Percentiles rank a stretch among this genome's conserved stretches.
Evolutionary conservation across 2,113 vertebrate genomes (phyloP).

Genomic region (Oenanthe oenanthe): DNA sequence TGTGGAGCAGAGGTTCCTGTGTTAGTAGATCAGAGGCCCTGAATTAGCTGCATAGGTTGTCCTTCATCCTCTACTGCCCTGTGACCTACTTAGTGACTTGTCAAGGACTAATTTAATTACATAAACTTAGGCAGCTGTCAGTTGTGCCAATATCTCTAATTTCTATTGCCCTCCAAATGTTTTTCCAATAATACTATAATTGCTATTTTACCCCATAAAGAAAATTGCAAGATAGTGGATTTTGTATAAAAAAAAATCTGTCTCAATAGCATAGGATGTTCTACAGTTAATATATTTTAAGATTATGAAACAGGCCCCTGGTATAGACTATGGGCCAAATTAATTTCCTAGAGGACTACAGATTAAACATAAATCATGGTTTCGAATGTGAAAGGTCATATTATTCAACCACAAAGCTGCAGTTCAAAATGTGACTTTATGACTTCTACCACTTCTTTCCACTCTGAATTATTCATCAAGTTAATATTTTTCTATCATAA

Average conservation of each 20-base stretch:
- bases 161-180: background rate
- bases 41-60: background rate
- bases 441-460: background rate
- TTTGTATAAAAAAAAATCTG: background rate
- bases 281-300: conserved; percentile 1
- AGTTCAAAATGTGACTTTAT: conserved; percentile 6
- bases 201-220: background rate
- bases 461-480: background rate
- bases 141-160: background rate
- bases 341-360: conserved; percentile 10
- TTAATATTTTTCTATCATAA: conserved; percentile 2
- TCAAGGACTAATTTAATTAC: conserved; percentile 18
- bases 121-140: background rate
- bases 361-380: conserved; percentile 15
- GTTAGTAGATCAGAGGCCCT: background rate
- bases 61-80: background rate
- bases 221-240: background rate
- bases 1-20: background rate
- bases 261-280: background rate
- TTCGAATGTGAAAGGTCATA: background rate
- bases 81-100: background rate
- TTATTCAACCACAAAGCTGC: background rate
- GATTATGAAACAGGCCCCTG: background rate
- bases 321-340: background rate
- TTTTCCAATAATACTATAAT: background rate